phyloP scores from a whole-genome alignment of 92 coral and sea anemone species.

The Anthopleura xanthogrammica region DNA sequence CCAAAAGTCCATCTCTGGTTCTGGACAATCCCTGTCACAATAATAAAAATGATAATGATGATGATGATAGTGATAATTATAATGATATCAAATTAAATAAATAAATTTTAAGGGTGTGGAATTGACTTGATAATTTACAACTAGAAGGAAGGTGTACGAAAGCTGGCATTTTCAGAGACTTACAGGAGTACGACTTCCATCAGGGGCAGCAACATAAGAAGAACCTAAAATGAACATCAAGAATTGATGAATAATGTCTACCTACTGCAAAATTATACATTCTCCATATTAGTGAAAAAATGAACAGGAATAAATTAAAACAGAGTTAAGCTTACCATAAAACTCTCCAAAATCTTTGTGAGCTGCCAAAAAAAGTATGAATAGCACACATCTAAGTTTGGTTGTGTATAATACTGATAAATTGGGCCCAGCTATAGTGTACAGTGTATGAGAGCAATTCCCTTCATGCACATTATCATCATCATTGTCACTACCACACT shows the following conservation, averaged over 20 bases:
- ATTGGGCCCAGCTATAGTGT: no score
- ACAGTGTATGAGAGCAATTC: no score
- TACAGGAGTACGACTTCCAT: slow-evolving; percentile 98
- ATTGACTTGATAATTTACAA: no score
- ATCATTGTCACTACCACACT: no score
- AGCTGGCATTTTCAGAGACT: slow-evolving; percentile 9
- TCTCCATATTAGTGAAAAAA: not conserved
- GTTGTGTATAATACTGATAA: no score
- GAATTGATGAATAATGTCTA: not conserved
- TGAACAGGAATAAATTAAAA: no score
- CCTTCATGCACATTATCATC: no score
- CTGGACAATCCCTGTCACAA: slow-evolving; percentile 79
- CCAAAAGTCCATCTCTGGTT: slow-evolving; percentile 82
- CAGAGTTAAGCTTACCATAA: slow-evolving; percentile 63
- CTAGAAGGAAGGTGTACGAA: not conserved
- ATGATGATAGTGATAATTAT: no score
- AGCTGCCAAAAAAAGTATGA: slow-evolving; percentile 44
- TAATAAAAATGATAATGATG: not conserved
- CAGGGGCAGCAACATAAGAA: slow-evolving; percentile 94
- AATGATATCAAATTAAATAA: no score
- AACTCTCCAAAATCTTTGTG: slow-evolving; percentile 97
- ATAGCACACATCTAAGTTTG: not conserved
- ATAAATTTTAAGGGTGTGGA: no score
- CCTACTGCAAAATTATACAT: not conserved
- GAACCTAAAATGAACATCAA: slow-evolving; percentile 60